Conservation (phyloP, 2,888 invertebrate species). For the Vesta saturnalis region DNA sequence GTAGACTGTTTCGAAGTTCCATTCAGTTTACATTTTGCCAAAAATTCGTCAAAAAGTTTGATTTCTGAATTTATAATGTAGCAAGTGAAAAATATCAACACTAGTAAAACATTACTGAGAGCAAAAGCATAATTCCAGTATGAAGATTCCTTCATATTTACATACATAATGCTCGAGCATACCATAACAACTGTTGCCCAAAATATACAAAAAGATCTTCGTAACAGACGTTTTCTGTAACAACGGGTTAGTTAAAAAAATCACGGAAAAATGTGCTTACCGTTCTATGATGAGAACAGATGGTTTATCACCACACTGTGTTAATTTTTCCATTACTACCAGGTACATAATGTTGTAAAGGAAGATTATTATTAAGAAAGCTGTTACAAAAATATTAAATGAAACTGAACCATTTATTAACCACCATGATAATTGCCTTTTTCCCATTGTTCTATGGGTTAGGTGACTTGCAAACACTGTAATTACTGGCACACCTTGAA, state of each 20-base stretch:
- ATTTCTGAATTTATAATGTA: conserved; percentile 70
- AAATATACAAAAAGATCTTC: conserved; percentile 70
- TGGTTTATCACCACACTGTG: conserved; percentile 68
- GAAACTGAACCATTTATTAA: conserved; percentile 67
- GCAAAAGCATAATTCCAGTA: conserved; percentile 70
- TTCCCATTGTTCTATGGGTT: conserved; percentile 71
- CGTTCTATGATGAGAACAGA: conserved; percentile 67
- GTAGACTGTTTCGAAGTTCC: background rate
- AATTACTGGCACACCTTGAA: conserved; percentile 71
- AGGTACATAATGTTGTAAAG: conserved; percentile 75
- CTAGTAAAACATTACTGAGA: conserved; percentile 67
- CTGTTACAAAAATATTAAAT: conserved; percentile 74
- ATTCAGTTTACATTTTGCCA: conserved; percentile 57
- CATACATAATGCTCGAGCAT: conserved; percentile 71
- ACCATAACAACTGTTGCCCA: conserved; percentile 68
- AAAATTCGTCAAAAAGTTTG: conserved; percentile 60
- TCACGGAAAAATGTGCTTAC: conserved; percentile 55
- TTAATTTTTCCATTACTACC: conserved; percentile 71
- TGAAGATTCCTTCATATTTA: conserved; percentile 67
- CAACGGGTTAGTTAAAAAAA: background rate
- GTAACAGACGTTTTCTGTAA: conserved; percentile 70
- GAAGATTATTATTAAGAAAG: conserved; percentile 73
- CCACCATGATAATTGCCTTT: conserved; percentile 72
- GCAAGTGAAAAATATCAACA: conserved; percentile 69
- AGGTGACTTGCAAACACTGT: conserved; percentile 74